A percentile compares a stretch with the other conserved stretches of the same genome.
phyloP scores from a whole-genome alignment of 2,888 invertebrate genomes.

The Andrena bicolor region DNA sequence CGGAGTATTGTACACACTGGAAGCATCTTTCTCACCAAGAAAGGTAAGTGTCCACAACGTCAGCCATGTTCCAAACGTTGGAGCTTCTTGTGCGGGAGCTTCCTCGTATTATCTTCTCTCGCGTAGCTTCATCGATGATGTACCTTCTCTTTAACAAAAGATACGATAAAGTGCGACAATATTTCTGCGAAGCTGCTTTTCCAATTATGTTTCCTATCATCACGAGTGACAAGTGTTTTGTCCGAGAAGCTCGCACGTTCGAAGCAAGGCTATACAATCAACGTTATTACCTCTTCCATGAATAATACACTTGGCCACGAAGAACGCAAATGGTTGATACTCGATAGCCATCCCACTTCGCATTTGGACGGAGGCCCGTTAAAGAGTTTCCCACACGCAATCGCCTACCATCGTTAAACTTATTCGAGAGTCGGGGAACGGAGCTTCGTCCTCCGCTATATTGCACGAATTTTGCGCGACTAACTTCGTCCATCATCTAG shows the following conservation, averaged over 20 bases:
- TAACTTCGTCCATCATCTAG: not conserved
- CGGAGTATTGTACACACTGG: slow-evolving; percentile 73
- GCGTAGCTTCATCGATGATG: not conserved
- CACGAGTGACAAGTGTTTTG: not conserved
- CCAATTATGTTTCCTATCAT: not conserved
- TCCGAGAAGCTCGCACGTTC: slow-evolving; percentile 31
- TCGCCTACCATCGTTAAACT: slow-evolving; percentile 17
- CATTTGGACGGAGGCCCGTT: slow-evolving; percentile 62
- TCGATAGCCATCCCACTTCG: slow-evolving; percentile 44
- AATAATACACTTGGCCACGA: slow-evolving; percentile 72
- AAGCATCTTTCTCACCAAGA: slow-evolving; percentile 81
- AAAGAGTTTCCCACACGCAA: slow-evolving; percentile 9
- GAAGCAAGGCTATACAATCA: slow-evolving; percentile 40
- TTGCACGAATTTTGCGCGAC: slow-evolving; percentile 60
- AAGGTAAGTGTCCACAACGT: slow-evolving; percentile 78
- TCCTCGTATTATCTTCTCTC: not conserved
- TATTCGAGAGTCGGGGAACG: slow-evolving; percentile 22
- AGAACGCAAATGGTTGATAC: slow-evolving; percentile 61
- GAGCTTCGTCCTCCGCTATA: slow-evolving; percentile 33
- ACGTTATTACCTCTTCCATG: slow-evolving; percentile 26
- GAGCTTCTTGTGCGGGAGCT: not conserved
- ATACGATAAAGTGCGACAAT: not conserved
- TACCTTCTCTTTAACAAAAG: not conserved
- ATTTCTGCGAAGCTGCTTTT: not conserved
- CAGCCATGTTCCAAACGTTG: slow-evolving; percentile 48